Base-by-base conservation (phyloP, 2,113 vertebrate species). In the Enhydra lutris region DNA sequence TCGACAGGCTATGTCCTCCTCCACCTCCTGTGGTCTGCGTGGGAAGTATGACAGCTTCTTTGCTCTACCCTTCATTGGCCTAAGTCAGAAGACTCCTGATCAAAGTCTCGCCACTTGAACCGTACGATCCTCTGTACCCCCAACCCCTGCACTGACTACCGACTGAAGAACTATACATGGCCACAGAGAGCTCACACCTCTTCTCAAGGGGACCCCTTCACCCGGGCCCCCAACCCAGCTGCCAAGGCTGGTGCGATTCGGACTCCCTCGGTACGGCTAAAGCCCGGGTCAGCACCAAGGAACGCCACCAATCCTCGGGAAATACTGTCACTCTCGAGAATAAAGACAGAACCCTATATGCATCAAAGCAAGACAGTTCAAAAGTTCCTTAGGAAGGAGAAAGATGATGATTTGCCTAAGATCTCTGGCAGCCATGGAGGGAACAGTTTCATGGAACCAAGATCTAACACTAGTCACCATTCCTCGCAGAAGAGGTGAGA, bases 121-220 rank as follows among this genome's bases (percentile, higher is more conserved):
- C 20, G n/a, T 14, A 7, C 13, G 42, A 18, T 34, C 29, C 61
- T 57, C 52, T 0, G 5, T 20, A 20, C 21, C 17, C 12, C 24
- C 15, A 47, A 78, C 24, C 26, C 15, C 26, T 0, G 0, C 0
- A 2, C 18, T 0, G 1, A 57, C 10, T 4, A 59, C 50, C 17
- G 42, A 55, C 52, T 57, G 17, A 20, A 65, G 73, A 47, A n/a
- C 86, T 1, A 6, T 7, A 42, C 31, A 23, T 42, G 5, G 3
- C 59, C 3, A 34, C 7, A 4, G 23, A 42, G 82, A 34, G 15
- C 42, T 50, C 36, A 31, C 9, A 11, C 39, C 29, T 42, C 15
- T 42, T 21, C n/a, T 76, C 88, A 34, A 57, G n/a, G 13, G 39
- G 39, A 6, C 6, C 15, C 36, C 80, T 80, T n/a, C 3, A 6